Percentiles rank a stretch among this genome's conserved stretches.
Evolutionary conservation across 2,113 vertebrate genomes (phyloP).

Genomic region (Lethenteron reissneri): DNA sequence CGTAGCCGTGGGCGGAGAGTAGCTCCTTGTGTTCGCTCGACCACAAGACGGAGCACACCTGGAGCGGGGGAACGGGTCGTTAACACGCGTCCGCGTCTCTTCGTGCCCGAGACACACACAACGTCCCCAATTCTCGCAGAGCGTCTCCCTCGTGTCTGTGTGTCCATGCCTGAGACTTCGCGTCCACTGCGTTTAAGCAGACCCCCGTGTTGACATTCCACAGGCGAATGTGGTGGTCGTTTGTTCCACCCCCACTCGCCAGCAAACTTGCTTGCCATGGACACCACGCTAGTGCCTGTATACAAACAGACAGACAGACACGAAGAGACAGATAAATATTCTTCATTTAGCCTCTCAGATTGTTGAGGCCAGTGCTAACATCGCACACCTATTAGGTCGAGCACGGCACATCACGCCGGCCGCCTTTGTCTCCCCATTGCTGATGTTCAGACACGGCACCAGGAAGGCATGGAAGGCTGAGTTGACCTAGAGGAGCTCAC

Average conservation of each 20-base stretch:
- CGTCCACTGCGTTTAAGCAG: constrained; percentile 49
- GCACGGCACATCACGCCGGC: too few relatives aligned
- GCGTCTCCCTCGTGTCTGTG: too few relatives aligned
- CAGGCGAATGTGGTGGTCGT: constrained; percentile 68
- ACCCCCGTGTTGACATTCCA: constrained; percentile 82
- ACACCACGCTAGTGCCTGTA: constrained; percentile 79
- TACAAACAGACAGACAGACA: not conserved
- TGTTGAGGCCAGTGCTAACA: too few relatives aligned
- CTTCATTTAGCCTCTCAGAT: not conserved
- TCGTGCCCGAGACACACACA: too few relatives aligned
- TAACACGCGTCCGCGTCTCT: too few relatives aligned
- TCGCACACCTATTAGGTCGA: too few relatives aligned
- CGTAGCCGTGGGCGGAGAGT: constrained; percentile 71
- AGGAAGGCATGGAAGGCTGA: too few relatives aligned
- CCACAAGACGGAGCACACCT: constrained; percentile 78
- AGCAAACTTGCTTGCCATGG: constrained; percentile 74
- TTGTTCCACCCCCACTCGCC: constrained; percentile 78
- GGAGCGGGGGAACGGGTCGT: not conserved
- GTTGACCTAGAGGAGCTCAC: too few relatives aligned
- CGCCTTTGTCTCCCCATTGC: too few relatives aligned
- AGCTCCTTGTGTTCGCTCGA: constrained; percentile 80
- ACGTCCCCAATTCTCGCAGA: too few relatives aligned
- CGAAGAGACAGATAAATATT: not conserved
- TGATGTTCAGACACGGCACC: too few relatives aligned
- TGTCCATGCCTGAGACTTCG: constrained; percentile 55